These are phyloP conservation scores for Polyergus mexicanus DNA, from an alignment of 1,140 invertebrate genomes.

Conservation along the genomic window DNA sequence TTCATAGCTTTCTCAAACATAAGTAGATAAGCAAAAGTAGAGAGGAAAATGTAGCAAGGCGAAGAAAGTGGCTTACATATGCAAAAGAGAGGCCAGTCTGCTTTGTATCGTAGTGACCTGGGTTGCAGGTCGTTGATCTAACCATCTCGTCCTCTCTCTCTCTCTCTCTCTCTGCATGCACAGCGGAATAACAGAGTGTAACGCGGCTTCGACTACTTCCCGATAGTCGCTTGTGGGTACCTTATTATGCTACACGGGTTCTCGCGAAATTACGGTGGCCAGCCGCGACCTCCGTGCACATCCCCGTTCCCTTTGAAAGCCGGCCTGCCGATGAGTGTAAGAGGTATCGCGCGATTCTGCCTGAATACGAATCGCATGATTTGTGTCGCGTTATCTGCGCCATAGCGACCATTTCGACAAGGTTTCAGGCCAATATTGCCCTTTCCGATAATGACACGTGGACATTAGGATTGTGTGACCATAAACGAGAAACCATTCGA, in stretches of 20 bases:
- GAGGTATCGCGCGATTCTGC: constrained; percentile 45
- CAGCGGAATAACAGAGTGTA: constrained; percentile 39
- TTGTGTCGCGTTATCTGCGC: constrained; percentile 58
- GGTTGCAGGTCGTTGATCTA: constrained; percentile 55
- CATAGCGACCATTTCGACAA: neutral
- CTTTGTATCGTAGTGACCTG: constrained; percentile 43
- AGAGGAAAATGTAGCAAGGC: neutral
- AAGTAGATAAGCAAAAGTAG: constrained; percentile 4
- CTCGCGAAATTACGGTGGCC: constrained; percentile 63
- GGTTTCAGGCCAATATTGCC: neutral
- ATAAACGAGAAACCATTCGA: neutral
- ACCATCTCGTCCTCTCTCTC: neutral
- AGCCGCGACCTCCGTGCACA: constrained; percentile 38
- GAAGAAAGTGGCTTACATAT: constrained; percentile 33
- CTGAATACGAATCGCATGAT: constrained; percentile 72
- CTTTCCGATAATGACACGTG: neutral
- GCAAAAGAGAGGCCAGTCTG: neutral
- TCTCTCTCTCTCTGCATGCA: neutral
- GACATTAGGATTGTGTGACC: neutral
- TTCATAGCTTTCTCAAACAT: neutral
- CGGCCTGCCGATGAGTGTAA: constrained; percentile 29
- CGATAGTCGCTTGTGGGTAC: constrained; percentile 56
- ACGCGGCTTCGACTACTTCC: constrained; percentile 32
- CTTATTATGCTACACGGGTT: constrained; percentile 67
- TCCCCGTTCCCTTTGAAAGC: constrained; percentile 63